Conservation (phyloP, 2,113 vertebrate species). For the Triplophysa tibetana region DNA sequence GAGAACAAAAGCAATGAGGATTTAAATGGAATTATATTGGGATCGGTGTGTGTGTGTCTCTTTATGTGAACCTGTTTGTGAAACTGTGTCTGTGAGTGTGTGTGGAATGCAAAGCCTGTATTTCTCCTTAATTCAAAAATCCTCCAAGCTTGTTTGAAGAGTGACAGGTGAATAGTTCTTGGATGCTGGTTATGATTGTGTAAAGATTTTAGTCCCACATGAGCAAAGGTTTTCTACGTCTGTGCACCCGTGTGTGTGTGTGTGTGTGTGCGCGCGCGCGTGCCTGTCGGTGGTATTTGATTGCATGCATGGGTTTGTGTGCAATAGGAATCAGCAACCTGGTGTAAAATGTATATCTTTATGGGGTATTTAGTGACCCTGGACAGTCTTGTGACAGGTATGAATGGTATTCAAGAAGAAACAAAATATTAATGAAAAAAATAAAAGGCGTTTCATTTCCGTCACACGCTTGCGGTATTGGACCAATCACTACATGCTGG, state of each 20-base stretch:
- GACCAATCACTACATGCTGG: too few species aligned
- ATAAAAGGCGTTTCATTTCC: too few species aligned
- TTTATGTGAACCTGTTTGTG: constrained; percentile 30
- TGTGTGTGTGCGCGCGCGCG: not conserved
- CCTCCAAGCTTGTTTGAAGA: constrained; percentile 16
- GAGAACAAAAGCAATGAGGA: constrained; percentile 53
- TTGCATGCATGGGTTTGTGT: constrained; percentile 41
- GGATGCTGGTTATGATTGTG: constrained; percentile 12
- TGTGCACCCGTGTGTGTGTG: constrained; percentile 25
- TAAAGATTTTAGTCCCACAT: not conserved
- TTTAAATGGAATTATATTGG: constrained; percentile 60
- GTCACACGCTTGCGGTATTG: too few species aligned
- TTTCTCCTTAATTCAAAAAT: constrained; percentile 21
- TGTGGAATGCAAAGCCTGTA: constrained; percentile 26
- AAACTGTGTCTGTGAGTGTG: constrained; percentile 44
- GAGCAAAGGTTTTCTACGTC: constrained; percentile 25
- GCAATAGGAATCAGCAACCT: not conserved
- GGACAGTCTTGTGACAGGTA: not conserved
- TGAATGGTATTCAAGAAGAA: too few species aligned
- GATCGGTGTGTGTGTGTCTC: constrained; percentile 16
- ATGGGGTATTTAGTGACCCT: not conserved
- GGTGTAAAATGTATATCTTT: not conserved
- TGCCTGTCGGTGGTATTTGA: too few species aligned
- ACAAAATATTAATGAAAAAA: too few species aligned
- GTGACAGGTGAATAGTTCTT: not conserved